Evolutionary conservation across 2,797 vertebrate genomes (phyloP).

Genomic region (Xiphorhynchus erythropygius): DNA sequence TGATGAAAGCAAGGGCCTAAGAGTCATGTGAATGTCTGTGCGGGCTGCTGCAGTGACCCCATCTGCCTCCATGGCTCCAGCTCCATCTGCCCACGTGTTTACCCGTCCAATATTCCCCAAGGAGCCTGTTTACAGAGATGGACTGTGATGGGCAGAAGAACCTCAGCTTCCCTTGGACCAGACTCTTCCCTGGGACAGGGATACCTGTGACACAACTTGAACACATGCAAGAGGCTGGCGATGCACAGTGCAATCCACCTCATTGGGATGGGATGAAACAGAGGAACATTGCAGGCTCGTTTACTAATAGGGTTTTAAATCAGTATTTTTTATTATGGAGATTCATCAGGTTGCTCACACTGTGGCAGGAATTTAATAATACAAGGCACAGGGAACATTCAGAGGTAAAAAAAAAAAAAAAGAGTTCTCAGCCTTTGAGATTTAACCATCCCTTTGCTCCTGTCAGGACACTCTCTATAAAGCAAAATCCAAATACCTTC

Average conservation of each 20-base stretch:
- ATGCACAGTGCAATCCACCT: not conserved
- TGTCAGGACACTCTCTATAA: constrained; percentile 22
- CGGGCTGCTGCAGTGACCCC: not conserved
- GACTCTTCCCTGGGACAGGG: not conserved
- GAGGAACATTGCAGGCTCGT: not conserved
- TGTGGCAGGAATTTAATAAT: constrained; percentile 66
- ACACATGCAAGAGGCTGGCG: fast-evolving
- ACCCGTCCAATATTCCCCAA: fast-evolving
- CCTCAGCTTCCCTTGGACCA: not conserved
- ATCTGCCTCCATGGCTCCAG: not conserved
- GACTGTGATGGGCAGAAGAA: not conserved
- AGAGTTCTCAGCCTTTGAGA: constrained; percentile 86
- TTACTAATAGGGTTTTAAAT: constrained; percentile 75
- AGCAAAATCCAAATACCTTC: not conserved
- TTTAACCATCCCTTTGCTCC: constrained; percentile 62
- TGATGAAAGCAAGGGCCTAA: not conserved
- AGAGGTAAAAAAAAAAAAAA: constrained; percentile 52
- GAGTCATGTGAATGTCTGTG: not conserved
- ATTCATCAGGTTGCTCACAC: constrained; percentile 75
- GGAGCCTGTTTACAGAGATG: fast-evolving
- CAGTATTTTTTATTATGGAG: constrained; percentile 83
- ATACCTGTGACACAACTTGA: not conserved
- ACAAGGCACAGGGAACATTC: constrained; percentile 81
- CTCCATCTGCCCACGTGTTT: not conserved
- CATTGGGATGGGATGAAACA: not conserved